These are phyloP conservation scores for Dryobota labecula DNA, from an alignment of 2,888 invertebrate species.

Conservation along the genomic window DNA sequence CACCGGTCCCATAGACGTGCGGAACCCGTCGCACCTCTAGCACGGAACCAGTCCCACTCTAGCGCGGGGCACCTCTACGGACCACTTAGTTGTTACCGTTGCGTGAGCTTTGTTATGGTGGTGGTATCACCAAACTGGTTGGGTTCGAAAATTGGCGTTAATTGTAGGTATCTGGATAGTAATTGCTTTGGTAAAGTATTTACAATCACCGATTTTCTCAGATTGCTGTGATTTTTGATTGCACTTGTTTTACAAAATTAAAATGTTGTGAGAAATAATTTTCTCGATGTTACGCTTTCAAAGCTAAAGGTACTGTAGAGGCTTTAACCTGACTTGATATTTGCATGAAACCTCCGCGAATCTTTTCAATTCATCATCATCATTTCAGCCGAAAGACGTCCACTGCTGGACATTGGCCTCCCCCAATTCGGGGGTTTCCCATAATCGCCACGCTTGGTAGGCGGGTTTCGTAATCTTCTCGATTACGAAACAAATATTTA, in stretches of 20 bases:
- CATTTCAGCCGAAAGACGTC: too few species aligned
- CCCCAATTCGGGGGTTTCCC: too few species aligned
- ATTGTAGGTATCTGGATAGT: constrained; percentile 14
- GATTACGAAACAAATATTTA: too few species aligned
- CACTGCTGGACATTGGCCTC: too few species aligned
- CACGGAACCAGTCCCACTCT: constrained; percentile 49
- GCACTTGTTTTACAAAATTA: constrained; percentile 26
- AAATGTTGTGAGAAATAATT: background rate
- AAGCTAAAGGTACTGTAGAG: too few species aligned
- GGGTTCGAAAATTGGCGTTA: constrained; percentile 43
- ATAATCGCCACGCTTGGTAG: too few species aligned
- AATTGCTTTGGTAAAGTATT: constrained; percentile 28
- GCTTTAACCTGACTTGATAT: too few species aligned
- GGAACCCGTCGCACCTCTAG: constrained; percentile 48
- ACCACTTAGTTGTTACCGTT: constrained; percentile 56
- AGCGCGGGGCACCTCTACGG: constrained; percentile 39
- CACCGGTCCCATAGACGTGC: constrained; percentile 57
- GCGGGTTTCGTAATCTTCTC: too few species aligned
- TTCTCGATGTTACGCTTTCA: background rate
- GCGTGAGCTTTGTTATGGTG: constrained; percentile 36
- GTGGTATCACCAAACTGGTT: constrained; percentile 29
- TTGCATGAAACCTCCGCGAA: too few species aligned
- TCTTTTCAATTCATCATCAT: too few species aligned
- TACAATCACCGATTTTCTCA: constrained; percentile 43
- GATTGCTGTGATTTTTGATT: constrained; percentile 36